Evolutionary conservation across 2,113 vertebrate genomes (phyloP).

Genomic region (Hoplias malabaricus): DNA sequence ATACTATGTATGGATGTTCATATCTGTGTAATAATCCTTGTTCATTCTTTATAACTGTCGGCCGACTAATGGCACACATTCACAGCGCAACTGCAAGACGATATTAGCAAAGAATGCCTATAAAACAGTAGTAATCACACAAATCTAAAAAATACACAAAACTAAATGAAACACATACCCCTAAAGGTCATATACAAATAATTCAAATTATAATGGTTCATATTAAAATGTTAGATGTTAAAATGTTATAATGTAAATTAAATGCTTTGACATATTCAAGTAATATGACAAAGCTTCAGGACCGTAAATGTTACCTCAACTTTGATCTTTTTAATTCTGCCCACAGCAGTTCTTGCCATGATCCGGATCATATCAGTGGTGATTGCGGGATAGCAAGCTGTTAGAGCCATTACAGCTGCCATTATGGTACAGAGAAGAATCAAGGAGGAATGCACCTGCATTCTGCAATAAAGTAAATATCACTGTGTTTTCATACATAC

Average conservation of each 20-base stretch:
- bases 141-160: neutral
- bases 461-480: constrained; percentile 13
- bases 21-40: no score
- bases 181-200: neutral
- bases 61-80: no score
- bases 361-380: constrained; percentile 24
- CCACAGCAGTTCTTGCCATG: constrained; percentile 23
- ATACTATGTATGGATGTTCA: no score
- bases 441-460: constrained; percentile 26
- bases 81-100: no score
- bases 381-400: constrained; percentile 17
- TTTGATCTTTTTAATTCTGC: constrained; percentile 45
- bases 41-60: no score
- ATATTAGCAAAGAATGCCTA: no score
- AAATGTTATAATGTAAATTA: neutral
- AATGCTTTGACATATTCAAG: no score
- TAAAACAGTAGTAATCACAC: no score
- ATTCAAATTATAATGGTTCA: no score
- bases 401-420: constrained; percentile 1
- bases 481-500: neutral
- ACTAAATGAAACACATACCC: no score
- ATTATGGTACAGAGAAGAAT: constrained; percentile 6
- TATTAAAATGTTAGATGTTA: neutral
- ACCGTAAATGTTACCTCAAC: no score
- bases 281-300: no score